Conservation (phyloP, 2,797 vertebrate genomes). For the Propithecus perrieri region DNA sequence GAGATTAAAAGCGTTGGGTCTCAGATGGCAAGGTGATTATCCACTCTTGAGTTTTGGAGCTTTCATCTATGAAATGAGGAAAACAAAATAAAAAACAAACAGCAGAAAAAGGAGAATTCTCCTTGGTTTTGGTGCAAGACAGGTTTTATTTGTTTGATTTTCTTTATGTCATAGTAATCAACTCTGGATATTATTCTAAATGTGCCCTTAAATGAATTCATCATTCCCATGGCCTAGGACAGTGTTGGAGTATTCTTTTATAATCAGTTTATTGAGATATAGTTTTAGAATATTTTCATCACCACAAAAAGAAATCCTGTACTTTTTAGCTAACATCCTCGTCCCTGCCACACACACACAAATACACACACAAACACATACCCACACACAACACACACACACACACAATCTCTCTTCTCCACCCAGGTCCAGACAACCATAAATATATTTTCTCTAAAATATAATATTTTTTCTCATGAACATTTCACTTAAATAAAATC, state of each 20-base stretch:
- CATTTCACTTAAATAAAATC: not conserved
- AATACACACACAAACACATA: not conserved
- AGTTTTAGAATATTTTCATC: not conserved
- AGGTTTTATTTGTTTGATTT: not conserved
- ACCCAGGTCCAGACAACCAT: not conserved
- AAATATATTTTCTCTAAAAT: not conserved
- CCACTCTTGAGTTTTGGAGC: not conserved
- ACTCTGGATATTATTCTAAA: not conserved
- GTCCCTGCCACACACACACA: not conserved
- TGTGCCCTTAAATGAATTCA: not conserved
- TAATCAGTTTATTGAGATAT: not conserved
- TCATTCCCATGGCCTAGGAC: not conserved
- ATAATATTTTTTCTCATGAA: not conserved
- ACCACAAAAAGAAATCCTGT: not conserved
- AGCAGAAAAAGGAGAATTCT: not conserved
- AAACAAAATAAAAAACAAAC: not conserved
- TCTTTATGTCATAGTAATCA: not conserved
- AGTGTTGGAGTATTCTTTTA: not conserved
- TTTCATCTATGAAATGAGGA: not conserved
- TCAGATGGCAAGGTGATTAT: not conserved
- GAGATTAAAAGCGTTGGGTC: not conserved
- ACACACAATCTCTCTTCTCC: not conserved
- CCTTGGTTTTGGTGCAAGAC: not conserved
- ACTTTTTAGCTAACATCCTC: not conserved
- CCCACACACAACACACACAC: no score